Conservation (phyloP, 2,797 vertebrate genomes). For the Anguilla marmorata region DNA sequence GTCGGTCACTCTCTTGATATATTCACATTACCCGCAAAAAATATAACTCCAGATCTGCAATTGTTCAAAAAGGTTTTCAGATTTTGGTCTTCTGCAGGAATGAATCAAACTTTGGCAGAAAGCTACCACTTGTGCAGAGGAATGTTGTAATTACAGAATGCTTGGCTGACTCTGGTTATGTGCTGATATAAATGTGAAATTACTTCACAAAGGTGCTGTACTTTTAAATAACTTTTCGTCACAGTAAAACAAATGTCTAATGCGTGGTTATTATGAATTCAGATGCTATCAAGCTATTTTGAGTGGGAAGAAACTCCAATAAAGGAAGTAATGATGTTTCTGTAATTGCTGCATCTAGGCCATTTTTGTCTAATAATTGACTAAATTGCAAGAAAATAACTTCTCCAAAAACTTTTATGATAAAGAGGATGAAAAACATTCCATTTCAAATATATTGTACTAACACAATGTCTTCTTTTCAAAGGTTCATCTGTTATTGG, state of each 20-base stretch:
- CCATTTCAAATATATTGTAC: neutral
- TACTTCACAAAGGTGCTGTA: neutral
- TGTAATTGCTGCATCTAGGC: conserved; percentile 4
- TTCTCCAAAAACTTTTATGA: neutral
- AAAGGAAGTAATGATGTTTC: conserved; percentile 9
- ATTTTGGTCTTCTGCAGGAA: neutral
- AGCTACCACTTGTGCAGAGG: neutral
- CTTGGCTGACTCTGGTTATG: neutral
- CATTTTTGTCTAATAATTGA: neutral
- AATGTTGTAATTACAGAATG: neutral
- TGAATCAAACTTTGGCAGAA: neutral
- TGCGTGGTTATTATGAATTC: neutral
- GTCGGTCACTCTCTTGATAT: neutral
- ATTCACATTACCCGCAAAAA: neutral
- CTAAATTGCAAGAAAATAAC: neutral
- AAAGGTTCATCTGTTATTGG: neutral
- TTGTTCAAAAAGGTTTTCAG: neutral
- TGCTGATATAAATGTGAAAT: conserved; percentile 17
- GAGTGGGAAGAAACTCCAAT: conserved; percentile 9
- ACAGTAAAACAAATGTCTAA: conserved; percentile 22
- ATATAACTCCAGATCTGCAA: neutral
- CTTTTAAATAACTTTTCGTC: conserved; percentile 20
- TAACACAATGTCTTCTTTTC: neutral
- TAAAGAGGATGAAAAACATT: conserved; percentile 8
- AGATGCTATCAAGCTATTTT: neutral